These are phyloP conservation scores for Meriones psammophilus DNA, from an alignment of 2,797 vertebrate genomes.

Conservation along the genomic window DNA sequence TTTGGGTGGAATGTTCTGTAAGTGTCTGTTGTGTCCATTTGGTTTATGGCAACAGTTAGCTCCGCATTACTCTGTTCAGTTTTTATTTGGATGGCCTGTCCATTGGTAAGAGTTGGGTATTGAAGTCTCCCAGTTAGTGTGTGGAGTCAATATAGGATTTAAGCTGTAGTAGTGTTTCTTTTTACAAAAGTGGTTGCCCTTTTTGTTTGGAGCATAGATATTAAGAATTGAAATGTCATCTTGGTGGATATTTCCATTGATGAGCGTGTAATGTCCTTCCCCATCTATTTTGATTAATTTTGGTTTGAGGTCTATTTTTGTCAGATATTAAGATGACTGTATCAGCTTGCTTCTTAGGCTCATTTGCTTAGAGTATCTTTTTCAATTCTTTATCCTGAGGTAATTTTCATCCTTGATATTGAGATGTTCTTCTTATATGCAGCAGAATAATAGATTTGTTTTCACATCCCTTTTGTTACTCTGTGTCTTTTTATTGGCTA, in stretches of 20 bases:
- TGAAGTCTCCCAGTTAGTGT: neutral
- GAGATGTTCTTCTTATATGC: neutral
- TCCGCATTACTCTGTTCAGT: neutral
- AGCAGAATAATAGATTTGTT: neutral
- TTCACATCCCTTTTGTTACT: neutral
- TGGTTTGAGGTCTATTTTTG: neutral
- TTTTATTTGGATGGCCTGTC: neutral
- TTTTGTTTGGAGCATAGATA: neutral
- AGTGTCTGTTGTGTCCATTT: neutral
- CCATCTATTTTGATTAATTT: neutral
- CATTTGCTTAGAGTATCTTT: neutral
- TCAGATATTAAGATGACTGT: neutral
- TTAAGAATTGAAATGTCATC: neutral
- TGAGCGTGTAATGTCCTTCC: neutral
- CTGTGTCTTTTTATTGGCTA: neutral
- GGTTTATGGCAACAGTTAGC: neutral
- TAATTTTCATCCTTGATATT: neutral
- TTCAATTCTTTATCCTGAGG: neutral
- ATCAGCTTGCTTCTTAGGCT: neutral
- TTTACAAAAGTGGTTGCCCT: neutral
- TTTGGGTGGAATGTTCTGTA: neutral
- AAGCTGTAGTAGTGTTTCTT: neutral
- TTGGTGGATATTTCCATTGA: neutral
- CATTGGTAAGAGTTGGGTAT: neutral
- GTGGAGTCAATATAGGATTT: neutral